These are phyloP conservation scores for Idaea aversata DNA, from an alignment of 2,888 invertebrate species.

Conservation along the genomic window DNA sequence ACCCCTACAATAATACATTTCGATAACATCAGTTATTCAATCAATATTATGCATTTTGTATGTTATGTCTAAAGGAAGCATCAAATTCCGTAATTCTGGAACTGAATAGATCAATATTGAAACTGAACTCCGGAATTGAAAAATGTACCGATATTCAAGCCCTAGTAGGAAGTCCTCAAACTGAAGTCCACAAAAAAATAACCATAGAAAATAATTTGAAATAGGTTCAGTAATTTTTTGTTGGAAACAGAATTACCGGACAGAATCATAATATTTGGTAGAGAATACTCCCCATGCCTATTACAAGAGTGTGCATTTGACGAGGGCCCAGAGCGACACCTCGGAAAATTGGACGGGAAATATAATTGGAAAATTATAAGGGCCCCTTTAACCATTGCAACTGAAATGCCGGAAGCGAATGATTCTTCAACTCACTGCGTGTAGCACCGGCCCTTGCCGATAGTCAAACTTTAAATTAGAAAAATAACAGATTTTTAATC, in stretches of 20 bases:
- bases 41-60: no score
- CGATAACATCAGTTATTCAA: no score
- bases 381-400: slow-evolving; percentile 45
- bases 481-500: slow-evolving; percentile 27
- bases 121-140: no score
- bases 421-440: slow-evolving; percentile 39
- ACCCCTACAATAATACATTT: no score
- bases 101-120: no score
- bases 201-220: neutral
- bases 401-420: slow-evolving; percentile 29
- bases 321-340: slow-evolving; percentile 78
- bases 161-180: neutral
- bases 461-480: slow-evolving; percentile 41
- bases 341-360: slow-evolving; percentile 79
- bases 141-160: no score
- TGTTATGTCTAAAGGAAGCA: no score
- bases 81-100: no score
- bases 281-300: slow-evolving; percentile 19
- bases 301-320: slow-evolving; percentile 60
- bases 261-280: neutral
- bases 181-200: neutral
- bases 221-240: neutral
- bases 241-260: neutral
- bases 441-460: no score
- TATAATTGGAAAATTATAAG: slow-evolving; percentile 81